Conservation (phyloP, 1,140 invertebrate genomes). For the Drosophila ironensis region DNA sequence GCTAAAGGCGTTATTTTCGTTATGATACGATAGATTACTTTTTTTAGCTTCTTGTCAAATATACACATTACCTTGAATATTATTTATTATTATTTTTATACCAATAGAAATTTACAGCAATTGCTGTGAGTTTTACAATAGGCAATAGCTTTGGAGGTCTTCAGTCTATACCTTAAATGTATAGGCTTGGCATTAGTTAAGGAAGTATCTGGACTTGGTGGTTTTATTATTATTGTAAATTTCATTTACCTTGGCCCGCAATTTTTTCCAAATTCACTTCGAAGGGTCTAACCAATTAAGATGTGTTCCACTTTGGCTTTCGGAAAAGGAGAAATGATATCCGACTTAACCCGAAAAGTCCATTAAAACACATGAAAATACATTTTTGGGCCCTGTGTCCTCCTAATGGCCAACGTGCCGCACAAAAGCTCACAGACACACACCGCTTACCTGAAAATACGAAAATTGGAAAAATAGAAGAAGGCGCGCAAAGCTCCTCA, state of each 20-base stretch:
- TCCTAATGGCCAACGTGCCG: conserved; percentile 55
- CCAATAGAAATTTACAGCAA: no score
- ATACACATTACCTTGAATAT: no score
- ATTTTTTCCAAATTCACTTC: conserved; percentile 25
- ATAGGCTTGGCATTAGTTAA: no score
- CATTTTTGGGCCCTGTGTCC: conserved; percentile 49
- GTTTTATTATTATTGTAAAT: no score
- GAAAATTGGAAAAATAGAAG: conserved; percentile 44
- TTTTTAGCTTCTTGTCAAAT: no score
- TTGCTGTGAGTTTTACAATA: no score
- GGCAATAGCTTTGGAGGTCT: no score
- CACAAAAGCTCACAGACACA: conserved; percentile 3
- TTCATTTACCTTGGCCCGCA: background rate
- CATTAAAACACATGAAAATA: conserved; percentile 72
- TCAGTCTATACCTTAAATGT: no score
- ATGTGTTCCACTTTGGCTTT: conserved; percentile 38
- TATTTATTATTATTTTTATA: no score
- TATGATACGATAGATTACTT: no score
- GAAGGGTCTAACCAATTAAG: conserved; percentile 39
- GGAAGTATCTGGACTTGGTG: no score
- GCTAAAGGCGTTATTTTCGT: no score
- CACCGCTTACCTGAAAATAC: conserved; percentile 31
- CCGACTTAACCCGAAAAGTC: conserved; percentile 64
- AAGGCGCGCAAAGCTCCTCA: conserved; percentile 64
- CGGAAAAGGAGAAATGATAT: conserved; percentile 40